Evolutionary conservation across 2,888 invertebrate genomes (phyloP).

Genomic region (Tricholauxania praeusta): DNA sequence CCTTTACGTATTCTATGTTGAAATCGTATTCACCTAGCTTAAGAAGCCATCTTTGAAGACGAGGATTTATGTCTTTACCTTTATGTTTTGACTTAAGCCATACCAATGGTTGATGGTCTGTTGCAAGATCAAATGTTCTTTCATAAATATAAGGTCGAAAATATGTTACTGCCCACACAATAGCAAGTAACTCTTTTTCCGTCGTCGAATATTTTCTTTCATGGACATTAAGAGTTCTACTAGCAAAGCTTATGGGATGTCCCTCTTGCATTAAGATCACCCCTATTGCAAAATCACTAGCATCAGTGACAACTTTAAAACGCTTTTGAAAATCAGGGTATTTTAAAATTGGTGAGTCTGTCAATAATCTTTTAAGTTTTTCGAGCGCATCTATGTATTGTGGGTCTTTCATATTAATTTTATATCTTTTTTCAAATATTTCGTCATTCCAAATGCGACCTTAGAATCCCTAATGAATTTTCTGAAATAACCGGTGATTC

Average conservation of each 20-base stretch:
- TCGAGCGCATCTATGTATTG: slow-evolving; percentile 27
- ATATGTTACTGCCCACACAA: neutral
- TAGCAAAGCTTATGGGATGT: slow-evolving; percentile 42
- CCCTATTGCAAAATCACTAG: slow-evolving; percentile 42
- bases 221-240: slow-evolving; percentile 41
- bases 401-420: slow-evolving; percentile 21
- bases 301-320: slow-evolving; percentile 44
- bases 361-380: slow-evolving; percentile 38
- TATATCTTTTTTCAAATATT: slow-evolving; percentile 39
- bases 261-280: slow-evolving; percentile 42
- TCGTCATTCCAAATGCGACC: slow-evolving; percentile 42
- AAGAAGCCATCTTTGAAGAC: slow-evolving; percentile 3
- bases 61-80: slow-evolving; percentile 6
- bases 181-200: neutral
- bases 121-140: neutral
- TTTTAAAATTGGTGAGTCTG: slow-evolving; percentile 36
- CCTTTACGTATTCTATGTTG: neutral
- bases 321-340: slow-evolving; percentile 44
- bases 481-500: slow-evolving; percentile 49
- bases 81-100: neutral
- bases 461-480: slow-evolving; percentile 45
- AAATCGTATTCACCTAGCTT: slow-evolving; percentile 7
- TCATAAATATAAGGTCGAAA: neutral
- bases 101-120: neutral
- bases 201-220: neutral